Base-by-base conservation (phyloP, 2,888 invertebrate species). In the Elysia crispata region DNA sequence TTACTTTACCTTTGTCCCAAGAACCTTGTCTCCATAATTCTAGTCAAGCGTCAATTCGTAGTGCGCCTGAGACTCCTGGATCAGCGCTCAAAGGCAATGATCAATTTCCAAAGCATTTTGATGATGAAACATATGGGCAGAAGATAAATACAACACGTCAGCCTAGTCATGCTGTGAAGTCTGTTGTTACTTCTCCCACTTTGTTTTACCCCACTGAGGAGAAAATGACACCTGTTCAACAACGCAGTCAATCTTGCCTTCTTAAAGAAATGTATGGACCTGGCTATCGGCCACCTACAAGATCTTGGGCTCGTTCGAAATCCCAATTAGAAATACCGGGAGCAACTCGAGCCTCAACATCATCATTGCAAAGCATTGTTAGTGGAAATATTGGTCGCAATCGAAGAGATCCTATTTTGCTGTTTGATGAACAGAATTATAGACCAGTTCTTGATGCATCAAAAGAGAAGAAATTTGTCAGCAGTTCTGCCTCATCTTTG, bases 391-490 rank as follows among this genome's bases (percentile, higher is more conserved):
- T 41, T 41, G 41, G 41, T 41, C 41, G 11, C 3, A 41, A 11
- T 41, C 3, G 11, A 41, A 41, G 11, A 41, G 41, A 41, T 11
- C 41, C 41, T 41, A 11, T 66, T 41, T 11, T 41, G 41, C 41
- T 41, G 41, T 41, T 11, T 41, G 41, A 25, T 74, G 67, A 54
- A 1, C 49, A 41, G 30, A 73, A 64, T 23, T 80, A 83, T 50
- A 70, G 62, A 69, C 79, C 82, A 33, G 80, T 83, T 54, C 73
- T 83, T 33, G 83, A 83, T 77, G 81, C 76, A 23, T 80, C 83
- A 31, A 83, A 79, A 49, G 54, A 77, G 49, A 33, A 33, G 25
- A 69, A 60, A 30, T 57, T 31, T 0, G 41, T n/a, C 20, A 30
- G 76, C 49, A 69, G 20, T 28, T 64, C 75, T 31, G 49, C 41